Percentiles rank a stretch among this genome's conserved stretches.
Conservation (phyloP, 64 coral and sea anemone species). For the Pocillopora verrucosa region DNA sequence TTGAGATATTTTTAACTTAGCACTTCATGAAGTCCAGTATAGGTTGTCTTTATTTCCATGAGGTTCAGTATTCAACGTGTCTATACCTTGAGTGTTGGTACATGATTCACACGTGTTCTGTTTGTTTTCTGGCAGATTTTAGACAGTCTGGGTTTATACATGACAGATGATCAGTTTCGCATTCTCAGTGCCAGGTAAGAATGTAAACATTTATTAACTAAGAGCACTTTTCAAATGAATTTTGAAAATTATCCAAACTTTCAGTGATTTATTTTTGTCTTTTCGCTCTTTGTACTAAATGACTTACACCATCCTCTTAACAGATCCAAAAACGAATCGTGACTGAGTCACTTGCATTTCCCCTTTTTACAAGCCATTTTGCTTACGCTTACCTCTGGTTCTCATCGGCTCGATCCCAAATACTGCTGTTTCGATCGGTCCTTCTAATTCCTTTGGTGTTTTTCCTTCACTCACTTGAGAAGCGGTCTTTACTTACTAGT, state of each 20-base stretch:
- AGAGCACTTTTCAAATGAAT: background rate
- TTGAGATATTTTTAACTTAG: background rate
- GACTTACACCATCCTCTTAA: no score
- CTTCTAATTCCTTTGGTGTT: no score
- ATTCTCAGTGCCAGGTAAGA: slow-evolving; percentile 77
- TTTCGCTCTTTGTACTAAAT: background rate
- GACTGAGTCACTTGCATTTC: no score
- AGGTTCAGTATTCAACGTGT: no score
- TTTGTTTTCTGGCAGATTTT: slow-evolving; percentile 60
- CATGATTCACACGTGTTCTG: background rate
- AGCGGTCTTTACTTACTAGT: no score
- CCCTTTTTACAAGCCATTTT: no score
- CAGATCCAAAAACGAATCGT: no score
- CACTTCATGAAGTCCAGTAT: background rate
- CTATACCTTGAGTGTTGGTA: no score
- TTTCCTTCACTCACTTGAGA: no score
- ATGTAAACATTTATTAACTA: background rate
- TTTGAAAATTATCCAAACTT: background rate
- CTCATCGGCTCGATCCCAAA: no score
- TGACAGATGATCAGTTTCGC: slow-evolving; percentile 92
- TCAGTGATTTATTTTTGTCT: background rate
- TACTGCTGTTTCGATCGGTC: no score
- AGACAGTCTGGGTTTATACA: slow-evolving; percentile 84
- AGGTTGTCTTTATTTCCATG: background rate
- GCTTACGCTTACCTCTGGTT: no score